Percentiles rank a stretch among this genome's conserved stretches.
These are phyloP conservation scores for Nanorana parkeri DNA, from an alignment of 2,113 vertebrate species.

Conservation along the genomic window DNA sequence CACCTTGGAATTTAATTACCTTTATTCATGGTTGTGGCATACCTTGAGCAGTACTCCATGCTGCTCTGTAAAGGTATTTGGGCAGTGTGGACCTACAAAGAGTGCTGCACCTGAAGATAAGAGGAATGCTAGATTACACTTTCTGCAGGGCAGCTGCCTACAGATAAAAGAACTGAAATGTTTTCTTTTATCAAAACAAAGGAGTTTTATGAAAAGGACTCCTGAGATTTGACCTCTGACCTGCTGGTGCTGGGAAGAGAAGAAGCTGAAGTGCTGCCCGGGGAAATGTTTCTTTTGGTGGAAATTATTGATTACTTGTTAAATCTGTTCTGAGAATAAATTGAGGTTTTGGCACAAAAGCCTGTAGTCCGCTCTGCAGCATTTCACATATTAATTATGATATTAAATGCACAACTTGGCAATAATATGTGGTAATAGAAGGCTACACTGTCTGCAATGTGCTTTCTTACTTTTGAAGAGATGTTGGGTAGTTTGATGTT, in stretches of 20 bases:
- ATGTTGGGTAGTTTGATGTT: no score
- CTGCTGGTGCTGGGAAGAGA: neutral
- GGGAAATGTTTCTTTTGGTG: slow-evolving; percentile 26
- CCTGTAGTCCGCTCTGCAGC: neutral
- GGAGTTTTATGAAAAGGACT: slow-evolving; percentile 36
- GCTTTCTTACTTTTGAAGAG: neutral
- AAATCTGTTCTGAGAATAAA: slow-evolving; percentile 42
- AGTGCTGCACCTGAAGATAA: neutral
- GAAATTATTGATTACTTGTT: slow-evolving; percentile 36
- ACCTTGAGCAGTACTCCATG: neutral
- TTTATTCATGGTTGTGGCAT: neutral
- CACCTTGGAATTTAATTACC: no score
- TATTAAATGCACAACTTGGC: slow-evolving; percentile 37
- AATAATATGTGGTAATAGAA: neutral
- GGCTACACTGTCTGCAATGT: neutral
- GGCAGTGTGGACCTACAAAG: neutral
- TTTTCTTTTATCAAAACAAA: slow-evolving; percentile 32
- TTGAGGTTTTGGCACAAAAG: slow-evolving; percentile 43
- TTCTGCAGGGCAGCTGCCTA: slow-evolving; percentile 6
- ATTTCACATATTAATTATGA: slow-evolving; percentile 41
- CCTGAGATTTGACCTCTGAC: slow-evolving; percentile 27
- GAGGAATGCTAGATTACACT: neutral
- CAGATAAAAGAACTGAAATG: slow-evolving; percentile 23
- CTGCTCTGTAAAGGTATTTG: neutral
- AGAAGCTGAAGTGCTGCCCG: slow-evolving; percentile 6